A percentile compares a stretch with the other conserved stretches of the same genome.
These are phyloP conservation scores for Apodemia mormo DNA, from an alignment of 2,888 invertebrate genomes.

Conservation along the genomic window DNA sequence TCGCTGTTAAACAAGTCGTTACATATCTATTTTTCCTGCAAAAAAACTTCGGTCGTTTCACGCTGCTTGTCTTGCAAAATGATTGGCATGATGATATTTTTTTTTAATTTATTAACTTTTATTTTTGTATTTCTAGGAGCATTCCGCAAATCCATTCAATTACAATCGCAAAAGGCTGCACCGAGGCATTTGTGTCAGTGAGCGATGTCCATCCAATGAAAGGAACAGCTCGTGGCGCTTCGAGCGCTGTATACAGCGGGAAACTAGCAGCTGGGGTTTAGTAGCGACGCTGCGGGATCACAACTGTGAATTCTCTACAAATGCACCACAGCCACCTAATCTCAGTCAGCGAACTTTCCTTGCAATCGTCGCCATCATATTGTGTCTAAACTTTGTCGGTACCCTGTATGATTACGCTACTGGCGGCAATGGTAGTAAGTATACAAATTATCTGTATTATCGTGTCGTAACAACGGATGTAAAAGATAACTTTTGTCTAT, in stretches of 20 bases:
- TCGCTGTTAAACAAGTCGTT: not conserved
- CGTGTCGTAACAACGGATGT: not conserved
- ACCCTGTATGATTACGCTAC: conserved; percentile 49
- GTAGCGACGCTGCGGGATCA: conserved; percentile 36
- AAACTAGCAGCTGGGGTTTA: conserved; percentile 36
- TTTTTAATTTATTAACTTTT: no score
- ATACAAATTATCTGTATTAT: not conserved
- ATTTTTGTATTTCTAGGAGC: conserved; percentile 46
- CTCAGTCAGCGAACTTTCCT: conserved; percentile 38
- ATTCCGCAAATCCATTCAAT: conserved; percentile 48
- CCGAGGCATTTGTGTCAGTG: conserved; percentile 63
- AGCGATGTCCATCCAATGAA: conserved; percentile 43
- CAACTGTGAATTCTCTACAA: conserved; percentile 50
- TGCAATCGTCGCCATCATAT: conserved; percentile 39
- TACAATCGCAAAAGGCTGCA: conserved; percentile 61
- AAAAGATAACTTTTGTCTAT: no score
- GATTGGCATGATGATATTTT: no score
- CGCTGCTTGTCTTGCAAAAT: no score
- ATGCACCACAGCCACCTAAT: conserved; percentile 39
- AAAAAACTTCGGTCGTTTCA: not conserved
- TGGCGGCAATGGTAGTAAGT: conserved; percentile 39
- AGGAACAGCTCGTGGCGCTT: conserved; percentile 51
- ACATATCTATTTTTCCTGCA: not conserved
- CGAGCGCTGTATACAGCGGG: conserved; percentile 45
- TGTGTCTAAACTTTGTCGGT: conserved; percentile 47